These are phyloP conservation scores for Todiramphus chloris DNA, from an alignment of 2,113 vertebrate species.

Conservation along the genomic window DNA sequence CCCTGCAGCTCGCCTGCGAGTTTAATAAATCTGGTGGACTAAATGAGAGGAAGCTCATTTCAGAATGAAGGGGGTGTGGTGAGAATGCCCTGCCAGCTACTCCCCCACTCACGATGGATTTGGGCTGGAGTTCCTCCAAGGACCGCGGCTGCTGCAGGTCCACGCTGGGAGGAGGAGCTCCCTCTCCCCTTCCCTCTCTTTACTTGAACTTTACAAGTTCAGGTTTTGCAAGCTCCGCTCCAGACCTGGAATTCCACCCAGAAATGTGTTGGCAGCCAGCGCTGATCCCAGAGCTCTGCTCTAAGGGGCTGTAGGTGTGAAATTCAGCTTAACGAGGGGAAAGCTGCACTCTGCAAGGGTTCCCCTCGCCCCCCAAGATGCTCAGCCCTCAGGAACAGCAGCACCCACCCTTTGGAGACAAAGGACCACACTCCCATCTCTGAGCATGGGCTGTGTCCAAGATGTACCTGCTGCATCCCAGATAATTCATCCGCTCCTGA, in stretches of 20 bases:
- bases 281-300: background rate
- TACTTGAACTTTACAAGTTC: background rate
- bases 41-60: background rate
- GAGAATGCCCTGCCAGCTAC: background rate
- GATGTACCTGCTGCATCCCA: background rate
- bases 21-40: background rate
- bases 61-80: background rate
- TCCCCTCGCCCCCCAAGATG: background rate
- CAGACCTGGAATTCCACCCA: conserved; percentile 24
- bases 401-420: background rate
- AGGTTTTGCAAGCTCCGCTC: background rate
- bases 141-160: background rate
- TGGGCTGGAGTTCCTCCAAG: background rate
- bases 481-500: background rate
- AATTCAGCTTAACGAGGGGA: background rate
- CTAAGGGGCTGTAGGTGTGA: background rate
- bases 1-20: background rate
- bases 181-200: background rate
- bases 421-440: background rate
- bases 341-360: background rate
- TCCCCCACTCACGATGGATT: rapidly evolving
- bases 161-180: background rate
- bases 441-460: background rate
- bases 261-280: background rate
- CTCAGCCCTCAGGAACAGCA: background rate